phyloP scores from a whole-genome alignment of 37 sponge, comb jelly and placozoan genomes.

The Ephydatia muelleri region DNA sequence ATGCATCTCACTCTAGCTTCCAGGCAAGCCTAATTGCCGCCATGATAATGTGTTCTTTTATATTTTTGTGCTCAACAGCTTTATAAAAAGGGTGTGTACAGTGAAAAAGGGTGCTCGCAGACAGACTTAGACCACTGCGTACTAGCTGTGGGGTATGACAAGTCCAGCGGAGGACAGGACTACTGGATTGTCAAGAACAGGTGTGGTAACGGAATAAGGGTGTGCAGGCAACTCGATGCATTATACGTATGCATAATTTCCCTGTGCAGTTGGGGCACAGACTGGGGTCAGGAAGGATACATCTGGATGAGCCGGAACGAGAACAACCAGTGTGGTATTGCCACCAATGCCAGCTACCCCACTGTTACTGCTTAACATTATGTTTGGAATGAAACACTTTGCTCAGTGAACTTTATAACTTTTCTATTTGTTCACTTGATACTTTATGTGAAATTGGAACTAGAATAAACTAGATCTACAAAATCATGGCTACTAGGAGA shows the following conservation, averaged over 20 bases:
- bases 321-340: conserved; percentile 60
- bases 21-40: conserved; percentile 25
- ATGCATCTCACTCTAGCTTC: conserved; percentile 55
- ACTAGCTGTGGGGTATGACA: conserved; percentile 90
- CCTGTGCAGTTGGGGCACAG: conserved; percentile 36
- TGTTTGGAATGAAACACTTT: too few relatives aligned
- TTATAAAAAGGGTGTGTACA: not conserved
- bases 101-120: conserved; percentile 50
- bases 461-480: too few relatives aligned
- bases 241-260: not conserved
- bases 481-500: too few relatives aligned
- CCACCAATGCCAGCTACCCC: conserved; percentile 36
- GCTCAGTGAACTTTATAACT: too few relatives aligned
- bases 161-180: conserved; percentile 31
- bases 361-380: conserved; percentile 4
- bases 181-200: conserved; percentile 96
- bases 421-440: too few relatives aligned
- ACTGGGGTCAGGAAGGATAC: conserved; percentile 54
- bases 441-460: too few relatives aligned
- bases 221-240: not conserved
- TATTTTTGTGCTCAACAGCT: not conserved
- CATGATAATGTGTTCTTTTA: too few relatives aligned
- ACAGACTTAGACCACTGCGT: conserved; percentile 89
- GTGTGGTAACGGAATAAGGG: conserved; percentile 20
- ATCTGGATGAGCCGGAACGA: conserved; percentile 43